Evolutionary conservation across 2,888 invertebrate genomes (phyloP).

Genomic region (Cantharis rustica): DNA sequence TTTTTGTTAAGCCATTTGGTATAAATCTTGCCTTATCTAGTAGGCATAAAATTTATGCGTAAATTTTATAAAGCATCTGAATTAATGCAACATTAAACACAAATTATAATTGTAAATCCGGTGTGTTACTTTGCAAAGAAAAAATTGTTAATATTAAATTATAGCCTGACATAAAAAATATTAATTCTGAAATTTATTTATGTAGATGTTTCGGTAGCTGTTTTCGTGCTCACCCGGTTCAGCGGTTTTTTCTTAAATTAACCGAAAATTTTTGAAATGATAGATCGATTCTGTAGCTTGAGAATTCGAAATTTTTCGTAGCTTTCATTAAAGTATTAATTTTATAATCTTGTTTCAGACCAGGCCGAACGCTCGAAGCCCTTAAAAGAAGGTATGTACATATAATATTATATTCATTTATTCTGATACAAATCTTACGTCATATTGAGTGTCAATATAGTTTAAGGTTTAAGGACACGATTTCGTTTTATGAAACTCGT

Average conservation of each 20-base stretch:
- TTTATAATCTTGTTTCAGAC: slow-evolving; percentile 20
- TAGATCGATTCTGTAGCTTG: background rate
- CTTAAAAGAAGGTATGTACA: slow-evolving; percentile 8
- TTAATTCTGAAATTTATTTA: background rate
- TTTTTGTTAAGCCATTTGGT: slow-evolving; percentile 9
- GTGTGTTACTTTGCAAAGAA: background rate
- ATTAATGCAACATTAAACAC: background rate
- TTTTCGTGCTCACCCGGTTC: background rate
- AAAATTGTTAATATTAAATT: background rate
- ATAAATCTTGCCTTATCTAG: slow-evolving; percentile 11
- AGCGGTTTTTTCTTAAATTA: background rate
- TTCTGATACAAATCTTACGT: slow-evolving; percentile 1
- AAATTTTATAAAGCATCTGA: background rate
- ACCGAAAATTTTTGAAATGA: background rate
- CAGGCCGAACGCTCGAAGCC: background rate
- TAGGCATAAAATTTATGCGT: background rate
- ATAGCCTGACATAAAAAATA: background rate
- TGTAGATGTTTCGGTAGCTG: background rate
- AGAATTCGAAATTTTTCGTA: background rate
- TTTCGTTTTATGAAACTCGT: background rate
- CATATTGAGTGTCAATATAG: background rate
- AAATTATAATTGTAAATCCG: background rate
- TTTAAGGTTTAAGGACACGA: background rate
- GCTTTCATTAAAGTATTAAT: slow-evolving; percentile 10
- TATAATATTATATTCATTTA: too few relatives aligned